These are phyloP conservation scores for Drosophila orosa DNA, from an alignment of 1,140 invertebrate species.

Conservation along the genomic window DNA sequence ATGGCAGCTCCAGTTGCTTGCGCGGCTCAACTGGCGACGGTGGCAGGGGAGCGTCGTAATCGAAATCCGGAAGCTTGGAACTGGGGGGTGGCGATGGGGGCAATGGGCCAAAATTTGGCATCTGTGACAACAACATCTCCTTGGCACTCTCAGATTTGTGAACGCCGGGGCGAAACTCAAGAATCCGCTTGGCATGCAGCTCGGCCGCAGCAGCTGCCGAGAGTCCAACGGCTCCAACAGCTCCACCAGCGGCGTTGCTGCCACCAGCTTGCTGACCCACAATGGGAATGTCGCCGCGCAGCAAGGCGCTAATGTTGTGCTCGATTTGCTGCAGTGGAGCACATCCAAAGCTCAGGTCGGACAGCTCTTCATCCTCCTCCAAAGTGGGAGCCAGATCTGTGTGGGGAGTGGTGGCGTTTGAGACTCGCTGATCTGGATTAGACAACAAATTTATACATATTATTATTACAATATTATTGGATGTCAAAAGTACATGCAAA, in stretches of 20 bases:
- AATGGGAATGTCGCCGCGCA: constrained; percentile 85
- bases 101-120: constrained; percentile 79
- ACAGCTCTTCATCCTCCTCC: constrained; percentile 88
- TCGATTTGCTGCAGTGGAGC: constrained; percentile 87
- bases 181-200: constrained; percentile 70
- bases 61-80: constrained; percentile 77
- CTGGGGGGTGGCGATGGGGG: constrained; percentile 80
- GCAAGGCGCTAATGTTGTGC: constrained; percentile 87
- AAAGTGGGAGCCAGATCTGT: constrained; percentile 85
- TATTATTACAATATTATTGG: no score
- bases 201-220: constrained; percentile 58
- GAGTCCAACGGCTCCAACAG: constrained; percentile 4
- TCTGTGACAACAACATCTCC: constrained; percentile 87
- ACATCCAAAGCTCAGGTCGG: constrained; percentile 82
- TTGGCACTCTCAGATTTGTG: constrained; percentile 89
- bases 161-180: constrained; percentile 85
- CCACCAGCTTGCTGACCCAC: constrained; percentile 63
- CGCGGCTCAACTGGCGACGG: constrained; percentile 87
- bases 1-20: constrained; percentile 85
- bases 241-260: constrained; percentile 19
- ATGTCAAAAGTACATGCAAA: no score
- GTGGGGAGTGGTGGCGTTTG: constrained; percentile 80
- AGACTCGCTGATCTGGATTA: constrained; percentile 61
- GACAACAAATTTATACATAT: neutral
- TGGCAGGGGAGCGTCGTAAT: constrained; percentile 88